These are phyloP conservation scores for Ornithoptera alexandrae DNA, from an alignment of 2,888 invertebrate genomes.

Conservation along the genomic window DNA sequence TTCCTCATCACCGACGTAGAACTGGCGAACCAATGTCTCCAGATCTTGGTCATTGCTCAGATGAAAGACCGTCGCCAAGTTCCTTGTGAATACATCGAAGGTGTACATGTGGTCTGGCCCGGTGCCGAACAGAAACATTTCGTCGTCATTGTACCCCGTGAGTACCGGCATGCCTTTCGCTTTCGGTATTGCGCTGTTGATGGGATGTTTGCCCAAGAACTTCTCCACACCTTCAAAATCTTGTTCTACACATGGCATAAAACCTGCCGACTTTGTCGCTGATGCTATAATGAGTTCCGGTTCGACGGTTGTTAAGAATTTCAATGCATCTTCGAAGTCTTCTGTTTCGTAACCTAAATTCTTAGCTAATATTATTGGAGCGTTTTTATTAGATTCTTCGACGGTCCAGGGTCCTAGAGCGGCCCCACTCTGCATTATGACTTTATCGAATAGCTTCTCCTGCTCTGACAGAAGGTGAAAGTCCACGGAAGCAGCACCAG, in stretches of 20 bases:
- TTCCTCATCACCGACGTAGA: constrained; percentile 51
- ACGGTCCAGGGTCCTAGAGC: constrained; percentile 41
- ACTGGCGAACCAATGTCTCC: constrained; percentile 41
- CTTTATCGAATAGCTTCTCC: constrained; percentile 50
- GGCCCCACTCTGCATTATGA: constrained; percentile 55
- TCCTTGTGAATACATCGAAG: neutral
- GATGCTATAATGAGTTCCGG: constrained; percentile 41
- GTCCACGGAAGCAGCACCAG: constrained; percentile 55
- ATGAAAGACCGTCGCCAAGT: constrained; percentile 4
- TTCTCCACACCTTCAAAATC: constrained; percentile 41
- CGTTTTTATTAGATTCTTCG: constrained; percentile 40
- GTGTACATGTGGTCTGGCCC: neutral
- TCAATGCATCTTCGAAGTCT: constrained; percentile 42
- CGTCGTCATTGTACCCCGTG: constrained; percentile 49
- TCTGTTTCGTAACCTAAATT: constrained; percentile 42
- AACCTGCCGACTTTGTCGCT: constrained; percentile 29
- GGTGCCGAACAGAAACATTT: constrained; percentile 36
- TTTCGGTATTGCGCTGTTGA: constrained; percentile 35
- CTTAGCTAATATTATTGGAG: constrained; percentile 47
- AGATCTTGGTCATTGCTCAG: constrained; percentile 37
- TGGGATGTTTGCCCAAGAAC: constrained; percentile 40
- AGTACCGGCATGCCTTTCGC: constrained; percentile 41
- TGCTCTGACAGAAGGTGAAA: constrained; percentile 48
- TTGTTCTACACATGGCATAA: constrained; percentile 46
- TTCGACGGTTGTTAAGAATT: constrained; percentile 41